Base-by-base conservation (phyloP, 2,888 invertebrate genomes). In the Heterodera filipjevi region DNA sequence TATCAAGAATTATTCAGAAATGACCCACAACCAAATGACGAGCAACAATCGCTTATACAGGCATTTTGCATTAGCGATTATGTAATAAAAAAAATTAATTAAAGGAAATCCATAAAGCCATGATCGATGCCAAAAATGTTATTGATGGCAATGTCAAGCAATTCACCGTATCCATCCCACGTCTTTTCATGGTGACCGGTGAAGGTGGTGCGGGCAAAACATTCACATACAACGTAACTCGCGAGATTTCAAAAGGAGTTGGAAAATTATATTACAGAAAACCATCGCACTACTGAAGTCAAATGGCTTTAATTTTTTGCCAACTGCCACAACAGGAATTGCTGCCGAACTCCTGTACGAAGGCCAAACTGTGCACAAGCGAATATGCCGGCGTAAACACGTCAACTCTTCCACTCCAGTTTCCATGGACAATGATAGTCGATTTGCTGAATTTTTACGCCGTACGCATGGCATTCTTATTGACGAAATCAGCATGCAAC, bases 401-500 rank as follows among this genome's bases (percentile, higher is more conserved):
- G 16, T 77, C n/a, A 30, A 80, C 22, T 6, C 32, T 0, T 33
- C 71, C 0, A 79, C 80, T 1, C 22, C 59, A 12, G 1, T 77
- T 0, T 39, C 8, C 12, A 27, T 79, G 6, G 66, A 59, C n/a
- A 16, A 66, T 16, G 66, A 33, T 16, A 53, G 75, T 14, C 59
- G 35, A 5, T 22, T 32, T 27, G 79, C 71, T 3, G 44, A 82
- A 59, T n/a, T 33, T 1, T 1, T 80, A 0, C 27, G 32, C 0
- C 70, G 77, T 0, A 35, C 82, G 1, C 35, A 82, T 68, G 80
- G 77, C 12, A 68, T 80, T 0, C 82, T 80, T 1, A 70, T 80
- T 8, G 80, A 80, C 49, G 82, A 80, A 78, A 81, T 79, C 14
- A 66, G 79, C 0, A 78, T 78, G 81, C 39, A 80, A 12, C 49